Base-by-base conservation (phyloP, 2,888 invertebrate species). In the Euphydryas editha region DNA sequence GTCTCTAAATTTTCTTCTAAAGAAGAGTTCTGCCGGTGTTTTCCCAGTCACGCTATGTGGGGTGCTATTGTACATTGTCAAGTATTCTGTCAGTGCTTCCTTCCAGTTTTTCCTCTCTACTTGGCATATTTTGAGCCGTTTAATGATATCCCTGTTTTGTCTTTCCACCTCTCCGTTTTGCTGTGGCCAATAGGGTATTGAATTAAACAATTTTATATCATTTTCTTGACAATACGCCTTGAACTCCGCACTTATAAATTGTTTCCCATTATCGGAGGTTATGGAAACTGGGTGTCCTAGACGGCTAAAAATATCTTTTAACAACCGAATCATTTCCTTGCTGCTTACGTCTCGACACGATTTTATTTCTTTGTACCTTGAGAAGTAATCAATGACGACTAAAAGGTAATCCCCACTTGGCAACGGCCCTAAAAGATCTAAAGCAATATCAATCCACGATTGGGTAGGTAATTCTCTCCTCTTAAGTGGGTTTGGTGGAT, bases 41-140 rank as follows among this genome's bases (percentile, higher is more conserved):
- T 71, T 76, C 0, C 81, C 75, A 2, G 81, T 81, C 0, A 74
- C 72, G 6, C 67, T 51, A 63, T 81, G n/a, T n/a, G n/a, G n/a
- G n/a, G n/a, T n/a, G n/a, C n/a, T n/a, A n/a, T n/a, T n/a, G n/a
- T n/a, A n/a, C 73, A 62, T 59, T 47, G 55, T 69, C 0, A 69
- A 30, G 13, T 69, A 69, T 39, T 68, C 63, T 3, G 30, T 42
- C 4, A 57, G 0, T 7, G 24, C 18, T 17, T 62, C 60, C 21
- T 68, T 62, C 56, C 59, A 30, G 21, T 75, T 61, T 30, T n/a
- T 47, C 39, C 72, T 75, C n/a, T 54, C 73, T 69, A 1, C 1
- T 8, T 11, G 57, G 39, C 73, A 54, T 1, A 79, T 78, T 18
- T 70, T 72, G 0, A 78, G 51, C 0, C 78, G 57, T 56, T 79